Evolutionary conservation across 2,113 vertebrate species (phyloP).

Genomic region (Percina caprodes): DNA sequence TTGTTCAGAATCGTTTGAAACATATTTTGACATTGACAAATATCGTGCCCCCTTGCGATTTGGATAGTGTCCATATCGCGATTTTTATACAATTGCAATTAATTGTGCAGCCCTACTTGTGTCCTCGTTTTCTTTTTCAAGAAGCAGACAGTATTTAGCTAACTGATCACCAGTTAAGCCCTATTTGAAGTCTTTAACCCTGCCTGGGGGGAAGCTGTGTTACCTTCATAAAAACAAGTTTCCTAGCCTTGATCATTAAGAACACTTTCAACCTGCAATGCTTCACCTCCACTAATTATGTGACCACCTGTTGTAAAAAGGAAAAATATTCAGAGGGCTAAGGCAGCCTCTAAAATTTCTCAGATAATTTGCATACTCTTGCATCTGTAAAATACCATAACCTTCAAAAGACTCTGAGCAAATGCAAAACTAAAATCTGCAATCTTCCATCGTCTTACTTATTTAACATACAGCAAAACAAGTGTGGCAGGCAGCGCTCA

Average conservation of each 20-base stretch:
- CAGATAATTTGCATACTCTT: conserved; percentile 43
- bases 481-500: background rate
- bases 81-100: too few species aligned
- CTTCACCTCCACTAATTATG: conserved; percentile 59
- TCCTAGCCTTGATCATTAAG: conserved; percentile 56
- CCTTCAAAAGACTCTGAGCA: conserved; percentile 49
- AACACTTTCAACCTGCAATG: conserved; percentile 46
- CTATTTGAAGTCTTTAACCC: conserved; percentile 63
- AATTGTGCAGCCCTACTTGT: background rate
- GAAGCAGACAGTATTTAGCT: conserved; percentile 42
- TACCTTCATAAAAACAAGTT: conserved; percentile 46
- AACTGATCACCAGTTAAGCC: conserved; percentile 32
- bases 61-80: too few species aligned
- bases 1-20: too few species aligned
- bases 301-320: conserved; percentile 39
- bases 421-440: conserved; percentile 35
- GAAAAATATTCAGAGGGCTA: conserved; percentile 20
- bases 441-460: conserved; percentile 40
- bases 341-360: conserved; percentile 28
- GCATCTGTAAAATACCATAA: conserved; percentile 47
- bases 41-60: too few species aligned
- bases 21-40: too few species aligned
- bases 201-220: conserved; percentile 35
- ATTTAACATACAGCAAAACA: conserved; percentile 7
- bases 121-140: conserved; percentile 26